phyloP scores from a whole-genome alignment of 2,113 vertebrate genomes.

The Sceloporus undulatus region DNA sequence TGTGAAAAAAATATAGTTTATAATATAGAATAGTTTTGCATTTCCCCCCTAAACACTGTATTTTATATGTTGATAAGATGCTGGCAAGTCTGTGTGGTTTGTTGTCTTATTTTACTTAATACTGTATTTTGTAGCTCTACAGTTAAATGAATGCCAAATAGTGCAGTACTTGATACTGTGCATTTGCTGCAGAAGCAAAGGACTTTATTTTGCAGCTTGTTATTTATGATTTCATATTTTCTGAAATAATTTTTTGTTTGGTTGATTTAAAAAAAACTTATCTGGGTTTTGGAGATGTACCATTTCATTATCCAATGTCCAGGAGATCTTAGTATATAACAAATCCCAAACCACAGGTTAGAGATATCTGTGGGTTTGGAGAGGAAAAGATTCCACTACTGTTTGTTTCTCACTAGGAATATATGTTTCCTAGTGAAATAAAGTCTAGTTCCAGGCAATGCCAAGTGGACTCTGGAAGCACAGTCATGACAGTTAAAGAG shows the following conservation, averaged over 20 bases:
- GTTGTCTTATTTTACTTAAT: conserved; percentile 45
- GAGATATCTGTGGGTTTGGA: not conserved
- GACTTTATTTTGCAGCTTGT: conserved; percentile 45
- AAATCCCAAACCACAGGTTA: not conserved
- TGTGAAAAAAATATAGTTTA: conserved; percentile 57
- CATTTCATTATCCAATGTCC: not conserved
- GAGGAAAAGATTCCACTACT: not conserved
- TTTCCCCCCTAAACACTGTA: conserved; percentile 65
- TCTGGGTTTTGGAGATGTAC: conserved; percentile 40
- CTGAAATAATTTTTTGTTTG: conserved; percentile 8
- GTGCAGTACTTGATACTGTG: conserved; percentile 62
- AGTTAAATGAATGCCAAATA: conserved; percentile 39
- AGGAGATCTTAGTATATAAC: not conserved
- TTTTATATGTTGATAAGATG: conserved; percentile 10
- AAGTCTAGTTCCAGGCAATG: not conserved
- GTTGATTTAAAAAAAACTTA: conserved; percentile 30
- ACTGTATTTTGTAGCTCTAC: conserved; percentile 54
- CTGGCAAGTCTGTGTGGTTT: conserved; percentile 61
- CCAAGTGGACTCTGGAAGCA: not conserved
- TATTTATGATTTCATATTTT: conserved; percentile 1
- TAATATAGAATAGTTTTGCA: conserved; percentile 53
- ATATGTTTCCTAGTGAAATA: not conserved
- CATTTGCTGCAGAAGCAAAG: conserved; percentile 49
- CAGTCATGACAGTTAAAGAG: not conserved
- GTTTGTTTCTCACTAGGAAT: not conserved